These are phyloP conservation scores for Leptothorax acervorum DNA, from an alignment of 2,888 invertebrate genomes.

Conservation along the genomic window DNA sequence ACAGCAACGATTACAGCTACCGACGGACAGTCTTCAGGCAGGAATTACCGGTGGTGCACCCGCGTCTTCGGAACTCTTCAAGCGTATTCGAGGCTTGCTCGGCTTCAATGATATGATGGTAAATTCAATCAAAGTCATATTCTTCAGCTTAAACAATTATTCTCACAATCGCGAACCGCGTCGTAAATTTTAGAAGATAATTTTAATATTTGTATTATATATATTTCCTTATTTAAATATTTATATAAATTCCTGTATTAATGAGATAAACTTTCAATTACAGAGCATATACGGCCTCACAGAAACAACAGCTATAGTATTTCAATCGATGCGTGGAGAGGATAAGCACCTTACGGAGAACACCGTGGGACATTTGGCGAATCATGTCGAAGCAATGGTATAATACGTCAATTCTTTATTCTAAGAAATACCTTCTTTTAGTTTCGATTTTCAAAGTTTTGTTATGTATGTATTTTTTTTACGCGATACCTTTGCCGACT, in stretches of 20 bases:
- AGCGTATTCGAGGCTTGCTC: slow-evolving; percentile 86
- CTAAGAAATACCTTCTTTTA: not conserved
- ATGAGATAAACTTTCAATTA: slow-evolving; percentile 32
- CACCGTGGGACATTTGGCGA: slow-evolving; percentile 87
- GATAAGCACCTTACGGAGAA: slow-evolving; percentile 83
- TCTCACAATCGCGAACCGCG: not conserved
- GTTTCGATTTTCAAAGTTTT: not conserved
- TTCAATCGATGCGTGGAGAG: slow-evolving; percentile 87
- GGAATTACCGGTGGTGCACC: slow-evolving; percentile 92
- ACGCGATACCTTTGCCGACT: not conserved
- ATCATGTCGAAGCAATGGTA: slow-evolving; percentile 88
- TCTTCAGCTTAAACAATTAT: not conserved
- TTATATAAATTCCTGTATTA: not conserved
- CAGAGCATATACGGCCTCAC: slow-evolving; percentile 89
- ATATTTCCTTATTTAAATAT: not conserved
- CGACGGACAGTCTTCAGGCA: slow-evolving; percentile 86
- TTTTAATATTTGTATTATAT: slow-evolving; percentile 3
- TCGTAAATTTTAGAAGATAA: too few species aligned
- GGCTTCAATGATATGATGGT: slow-evolving; percentile 82
- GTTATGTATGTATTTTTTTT: not conserved
- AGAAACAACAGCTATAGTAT: slow-evolving; percentile 87
- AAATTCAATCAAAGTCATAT: slow-evolving; percentile 8
- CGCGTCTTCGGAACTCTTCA: slow-evolving; percentile 88
- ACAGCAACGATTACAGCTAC: slow-evolving; percentile 85
- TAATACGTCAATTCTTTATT: slow-evolving; percentile 18